Evolutionary conservation across 2,113 vertebrate species (phyloP).

Genomic region (Microtus ochrogaster): DNA sequence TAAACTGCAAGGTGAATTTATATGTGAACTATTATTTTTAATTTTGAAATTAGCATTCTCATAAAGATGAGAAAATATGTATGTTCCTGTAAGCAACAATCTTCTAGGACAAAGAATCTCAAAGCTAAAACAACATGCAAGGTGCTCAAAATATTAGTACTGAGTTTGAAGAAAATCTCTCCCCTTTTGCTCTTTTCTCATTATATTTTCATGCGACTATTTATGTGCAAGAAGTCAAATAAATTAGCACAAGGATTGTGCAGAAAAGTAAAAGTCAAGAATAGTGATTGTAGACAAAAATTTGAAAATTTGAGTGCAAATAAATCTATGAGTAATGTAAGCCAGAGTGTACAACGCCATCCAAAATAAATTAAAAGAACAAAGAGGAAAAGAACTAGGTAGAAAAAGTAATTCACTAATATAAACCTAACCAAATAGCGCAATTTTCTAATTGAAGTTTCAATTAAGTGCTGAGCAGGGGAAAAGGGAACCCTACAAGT

Average conservation of each 20-base stretch:
- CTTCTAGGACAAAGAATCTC: background rate
- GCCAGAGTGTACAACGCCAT: background rate
- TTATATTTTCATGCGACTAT: background rate
- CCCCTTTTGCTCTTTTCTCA: background rate
- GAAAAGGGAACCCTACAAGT: background rate
- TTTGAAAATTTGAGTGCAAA: background rate
- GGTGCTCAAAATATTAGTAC: background rate
- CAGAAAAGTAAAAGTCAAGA: background rate
- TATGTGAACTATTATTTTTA: background rate
- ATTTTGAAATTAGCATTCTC: background rate
- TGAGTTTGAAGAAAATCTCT: background rate
- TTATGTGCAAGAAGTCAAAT: background rate
- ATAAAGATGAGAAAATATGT: background rate
- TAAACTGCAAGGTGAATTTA: background rate
- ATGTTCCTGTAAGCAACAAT: background rate
- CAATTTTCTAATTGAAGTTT: constrained; percentile 47
- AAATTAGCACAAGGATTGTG: background rate
- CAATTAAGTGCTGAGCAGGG: background rate
- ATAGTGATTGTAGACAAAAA: background rate
- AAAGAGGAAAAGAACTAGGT: background rate
- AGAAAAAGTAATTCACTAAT: background rate
- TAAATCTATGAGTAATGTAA: background rate
- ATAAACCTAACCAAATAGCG: constrained; percentile 8
- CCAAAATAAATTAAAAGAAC: background rate
- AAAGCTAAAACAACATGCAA: background rate